Evolutionary conservation across 1,140 invertebrate genomes (phyloP), one percentile per base, ranked within the genome.

Genomic region (Dryas iulia): DNA sequence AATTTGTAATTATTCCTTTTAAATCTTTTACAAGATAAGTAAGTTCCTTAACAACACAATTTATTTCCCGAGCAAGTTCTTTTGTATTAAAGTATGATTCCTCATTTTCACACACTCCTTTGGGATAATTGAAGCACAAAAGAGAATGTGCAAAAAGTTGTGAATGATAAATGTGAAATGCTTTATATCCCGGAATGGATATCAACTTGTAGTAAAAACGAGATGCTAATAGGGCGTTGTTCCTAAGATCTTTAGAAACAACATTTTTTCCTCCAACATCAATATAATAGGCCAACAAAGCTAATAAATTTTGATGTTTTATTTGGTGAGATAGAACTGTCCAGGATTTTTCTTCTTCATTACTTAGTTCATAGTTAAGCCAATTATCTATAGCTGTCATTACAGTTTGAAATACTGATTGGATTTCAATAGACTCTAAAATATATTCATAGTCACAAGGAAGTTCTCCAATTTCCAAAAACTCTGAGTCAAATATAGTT

Each of bases 161-260:
- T n/a, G 87, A 89, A 64, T 91, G 89, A 64, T 91, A 91, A 25
- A 91, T 85, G 66, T 89, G 62, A 58, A 90, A 91, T 47, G 86
- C 86, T 66, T 85, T 89, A 57, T 80, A 88, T 24, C 89, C 89
- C 56, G 89, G 81, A 12, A 91, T 79, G 24, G 78, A 75, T 12
- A 91, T 71, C n/a, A 90, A 67, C 26, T 87, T 88, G 25, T 76
- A 91, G 69, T 91, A 91, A 30, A 90, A 69, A 21, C 83, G 76
- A 11, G 87, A 84, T 25, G 86, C 84, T 53, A 88, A 57, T 21
- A 91, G 59, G 4, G 89, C 84, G 71, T 83, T 82, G 53, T 82
- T 81, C 72, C 87, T 77, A 25, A 76, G 67, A 14, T 89, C 81
- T 64, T 77, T 81, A 21, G 69, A 77, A 35, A 78, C 23, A 39